Evolutionary conservation across 2,113 vertebrate species (phyloP).

Genomic region (Reinhardtius hippoglossoides): DNA sequence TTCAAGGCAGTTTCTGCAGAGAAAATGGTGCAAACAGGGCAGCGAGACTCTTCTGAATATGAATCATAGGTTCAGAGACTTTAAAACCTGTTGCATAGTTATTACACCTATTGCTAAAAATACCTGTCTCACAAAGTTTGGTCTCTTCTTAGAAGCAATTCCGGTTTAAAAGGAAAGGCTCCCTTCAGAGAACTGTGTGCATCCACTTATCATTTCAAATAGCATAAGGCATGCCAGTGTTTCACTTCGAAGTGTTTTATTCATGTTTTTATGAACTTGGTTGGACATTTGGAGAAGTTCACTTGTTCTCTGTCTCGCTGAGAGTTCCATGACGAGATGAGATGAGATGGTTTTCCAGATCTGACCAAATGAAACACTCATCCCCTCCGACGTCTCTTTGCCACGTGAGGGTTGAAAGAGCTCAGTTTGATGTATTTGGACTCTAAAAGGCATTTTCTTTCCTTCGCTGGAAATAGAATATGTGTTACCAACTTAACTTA

Average conservation of each 20-base stretch:
- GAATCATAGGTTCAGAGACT: background rate
- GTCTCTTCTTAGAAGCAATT: too few species aligned
- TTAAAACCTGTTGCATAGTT: background rate
- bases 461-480: too few species aligned
- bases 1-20: constrained; percentile 28
- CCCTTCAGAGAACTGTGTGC: background rate
- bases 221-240: constrained; percentile 4
- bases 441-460: constrained; percentile 1
- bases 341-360: background rate
- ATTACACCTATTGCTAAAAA: too few species aligned
- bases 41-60: background rate
- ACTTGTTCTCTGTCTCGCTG: background rate
- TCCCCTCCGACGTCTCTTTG: background rate
- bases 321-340: background rate
- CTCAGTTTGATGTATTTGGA: constrained; percentile 21
- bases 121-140: too few species aligned
- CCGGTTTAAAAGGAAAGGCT: too few species aligned
- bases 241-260: background rate
- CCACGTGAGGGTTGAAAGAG: background rate
- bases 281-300: background rate
- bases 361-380: background rate
- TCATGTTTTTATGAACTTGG: background rate
- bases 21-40: background rate
- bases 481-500: too few species aligned
- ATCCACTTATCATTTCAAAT: constrained; percentile 12